Percentiles rank a stretch among this genome's conserved stretches.
Evolutionary conservation across 37 sponge, comb jelly and placozoan species (phyloP).

Genomic region (Bolinopsis microptera): DNA sequence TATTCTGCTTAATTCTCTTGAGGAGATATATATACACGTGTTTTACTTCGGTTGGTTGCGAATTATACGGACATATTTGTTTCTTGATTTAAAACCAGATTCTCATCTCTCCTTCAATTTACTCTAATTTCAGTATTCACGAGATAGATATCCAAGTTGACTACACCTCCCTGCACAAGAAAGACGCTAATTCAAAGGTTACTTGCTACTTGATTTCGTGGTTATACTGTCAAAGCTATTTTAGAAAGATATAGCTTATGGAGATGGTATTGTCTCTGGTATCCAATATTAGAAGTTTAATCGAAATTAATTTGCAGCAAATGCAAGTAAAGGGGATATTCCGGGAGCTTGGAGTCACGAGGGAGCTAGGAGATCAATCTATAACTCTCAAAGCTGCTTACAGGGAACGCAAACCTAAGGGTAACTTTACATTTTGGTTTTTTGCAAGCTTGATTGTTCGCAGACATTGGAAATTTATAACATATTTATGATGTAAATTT

Average conservation of each 20-base stretch:
- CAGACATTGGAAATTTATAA: no score
- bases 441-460: no score
- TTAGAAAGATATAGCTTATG: no score
- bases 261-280: no score
- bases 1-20: no score
- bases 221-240: no score
- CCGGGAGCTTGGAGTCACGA: neutral
- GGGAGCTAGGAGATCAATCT: slow-evolving; percentile 1
- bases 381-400: slow-evolving; percentile 23
- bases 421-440: neutral
- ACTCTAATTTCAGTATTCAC: neutral
- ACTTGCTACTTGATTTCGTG: no score
- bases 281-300: neutral
- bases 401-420: slow-evolving; percentile 41
- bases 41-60: no score
- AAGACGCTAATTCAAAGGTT: slow-evolving; percentile 46
- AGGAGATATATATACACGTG: no score
- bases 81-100: no score
- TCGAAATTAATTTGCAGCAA: neutral
- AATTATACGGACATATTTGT: no score
- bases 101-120: no score
- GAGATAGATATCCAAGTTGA: slow-evolving; percentile 55
- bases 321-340: slow-evolving; percentile 28
- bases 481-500: neutral
- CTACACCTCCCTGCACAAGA: slow-evolving; percentile 8